Conservation (phyloP, 2,888 invertebrate genomes). For the Agonopterix arenella region DNA sequence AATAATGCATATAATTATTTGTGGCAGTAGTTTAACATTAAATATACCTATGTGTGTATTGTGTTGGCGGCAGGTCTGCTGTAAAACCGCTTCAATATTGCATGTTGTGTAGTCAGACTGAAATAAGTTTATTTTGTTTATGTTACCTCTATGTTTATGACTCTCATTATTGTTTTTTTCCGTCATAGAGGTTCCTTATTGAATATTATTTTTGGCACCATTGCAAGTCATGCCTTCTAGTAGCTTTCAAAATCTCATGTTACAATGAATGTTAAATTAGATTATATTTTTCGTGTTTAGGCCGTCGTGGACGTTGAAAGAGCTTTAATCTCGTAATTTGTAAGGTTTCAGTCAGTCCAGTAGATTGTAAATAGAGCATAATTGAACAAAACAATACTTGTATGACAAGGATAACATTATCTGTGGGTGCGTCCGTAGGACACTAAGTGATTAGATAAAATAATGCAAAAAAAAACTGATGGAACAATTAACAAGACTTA, state of each 20-base stretch:
- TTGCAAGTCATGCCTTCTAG: slow-evolving; percentile 40
- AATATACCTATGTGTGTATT: slow-evolving; percentile 54
- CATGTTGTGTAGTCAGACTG: slow-evolving; percentile 62
- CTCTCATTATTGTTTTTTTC: slow-evolving; percentile 50
- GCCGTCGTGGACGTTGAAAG: slow-evolving; percentile 26
- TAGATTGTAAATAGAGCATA: background rate
- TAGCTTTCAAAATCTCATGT: slow-evolving; percentile 31
- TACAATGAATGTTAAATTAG: slow-evolving; percentile 15
- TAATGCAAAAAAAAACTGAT: slow-evolving; percentile 13
- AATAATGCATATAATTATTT: slow-evolving; percentile 59
- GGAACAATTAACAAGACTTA: slow-evolving; percentile 8
- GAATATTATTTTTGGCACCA: slow-evolving; percentile 50
- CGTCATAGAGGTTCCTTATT: slow-evolving; percentile 36
- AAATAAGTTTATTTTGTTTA: slow-evolving; percentile 71
- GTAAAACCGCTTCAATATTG: slow-evolving; percentile 60
- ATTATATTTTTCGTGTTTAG: slow-evolving; percentile 17
- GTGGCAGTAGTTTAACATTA: slow-evolving; percentile 68
- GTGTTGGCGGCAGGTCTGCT: slow-evolving; percentile 55
- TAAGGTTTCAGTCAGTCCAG: slow-evolving; percentile 34
- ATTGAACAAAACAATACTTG: background rate
- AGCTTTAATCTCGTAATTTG: slow-evolving; percentile 39
- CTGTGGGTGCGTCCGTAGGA: slow-evolving; percentile 27
- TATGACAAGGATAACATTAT: slow-evolving; percentile 23
- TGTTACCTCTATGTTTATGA: slow-evolving; percentile 54
- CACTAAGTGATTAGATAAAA: slow-evolving; percentile 37